Evolutionary conservation across 1,140 invertebrate species (phyloP).

Genomic region (Brachionus sp.): DNA sequence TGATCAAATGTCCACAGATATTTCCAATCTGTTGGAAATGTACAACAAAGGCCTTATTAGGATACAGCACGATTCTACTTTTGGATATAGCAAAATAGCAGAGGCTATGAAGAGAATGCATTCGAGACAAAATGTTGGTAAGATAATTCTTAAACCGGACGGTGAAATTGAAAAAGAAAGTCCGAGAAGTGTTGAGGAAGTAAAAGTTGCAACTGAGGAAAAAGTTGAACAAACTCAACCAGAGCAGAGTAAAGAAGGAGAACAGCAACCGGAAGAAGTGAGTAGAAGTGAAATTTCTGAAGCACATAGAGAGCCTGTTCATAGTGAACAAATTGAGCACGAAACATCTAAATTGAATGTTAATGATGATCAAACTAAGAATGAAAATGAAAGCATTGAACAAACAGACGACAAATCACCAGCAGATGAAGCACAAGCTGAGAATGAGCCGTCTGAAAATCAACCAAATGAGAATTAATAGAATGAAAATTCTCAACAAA

Average conservation of each 20-base stretch:
- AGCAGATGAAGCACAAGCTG: neutral
- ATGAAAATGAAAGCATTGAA: neutral
- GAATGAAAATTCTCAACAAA: too few relatives aligned
- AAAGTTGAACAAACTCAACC: neutral
- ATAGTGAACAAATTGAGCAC: neutral
- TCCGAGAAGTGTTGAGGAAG: neutral
- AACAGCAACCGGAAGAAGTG: neutral
- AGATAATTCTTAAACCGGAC: conserved; percentile 73
- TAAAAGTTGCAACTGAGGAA: neutral
- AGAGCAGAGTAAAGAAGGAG: neutral
- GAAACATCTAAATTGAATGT: neutral
- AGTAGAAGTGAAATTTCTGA: neutral
- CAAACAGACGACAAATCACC: neutral
- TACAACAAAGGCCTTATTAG: neutral
- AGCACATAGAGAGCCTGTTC: neutral
- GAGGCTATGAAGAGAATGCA: conserved; percentile 89
- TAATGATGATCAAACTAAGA: neutral
- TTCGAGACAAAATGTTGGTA: conserved; percentile 83
- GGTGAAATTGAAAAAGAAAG: neutral
- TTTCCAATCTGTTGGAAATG: neutral
- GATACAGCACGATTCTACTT: neutral
- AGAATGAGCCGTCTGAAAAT: too few relatives aligned
- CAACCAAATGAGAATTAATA: too few relatives aligned
- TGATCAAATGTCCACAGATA: neutral
- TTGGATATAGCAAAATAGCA: conserved; percentile 63